Conservation (phyloP, 2,113 vertebrate species). For the Chaenogobius annularis region DNA sequence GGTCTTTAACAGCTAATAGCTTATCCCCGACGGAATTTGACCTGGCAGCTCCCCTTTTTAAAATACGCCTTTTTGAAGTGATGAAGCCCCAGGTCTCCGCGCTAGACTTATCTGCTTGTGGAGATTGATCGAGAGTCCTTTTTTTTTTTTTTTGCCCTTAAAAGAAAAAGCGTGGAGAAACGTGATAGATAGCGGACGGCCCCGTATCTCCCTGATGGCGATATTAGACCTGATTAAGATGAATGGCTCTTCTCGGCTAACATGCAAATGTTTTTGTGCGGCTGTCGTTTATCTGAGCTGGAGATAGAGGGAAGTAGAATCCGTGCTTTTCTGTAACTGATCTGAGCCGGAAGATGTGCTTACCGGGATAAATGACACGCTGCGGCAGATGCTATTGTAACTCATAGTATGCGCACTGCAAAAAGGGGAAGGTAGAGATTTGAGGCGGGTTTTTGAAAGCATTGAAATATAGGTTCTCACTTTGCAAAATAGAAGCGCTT, state of each 20-base stretch:
- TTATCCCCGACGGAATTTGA: constrained; percentile 56
- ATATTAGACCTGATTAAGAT: constrained; percentile 74
- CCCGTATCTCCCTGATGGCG: constrained; percentile 62
- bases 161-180: constrained; percentile 54
- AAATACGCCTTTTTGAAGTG: constrained; percentile 52
- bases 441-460: background rate
- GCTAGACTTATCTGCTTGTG: constrained; percentile 62
- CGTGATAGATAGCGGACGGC: constrained; percentile 59
- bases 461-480: background rate
- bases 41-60: constrained; percentile 35
- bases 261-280: constrained; percentile 61
- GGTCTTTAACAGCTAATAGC: constrained; percentile 56
- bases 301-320: constrained; percentile 30
- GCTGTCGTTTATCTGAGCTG: constrained; percentile 51
- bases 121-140: constrained; percentile 69
- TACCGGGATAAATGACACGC: constrained; percentile 26
- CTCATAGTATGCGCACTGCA: constrained; percentile 13
- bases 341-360: constrained; percentile 29
- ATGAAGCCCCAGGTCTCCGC: constrained; percentile 55
- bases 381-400: constrained; percentile 20
- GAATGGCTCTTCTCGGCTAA: constrained; percentile 57
- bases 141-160: constrained; percentile 56
- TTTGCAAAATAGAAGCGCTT: background rate
- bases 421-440: background rate
- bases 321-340: constrained; percentile 23